phyloP scores from a whole-genome alignment of 2,888 invertebrate genomes.

The Dorcus parallelipipedus region DNA sequence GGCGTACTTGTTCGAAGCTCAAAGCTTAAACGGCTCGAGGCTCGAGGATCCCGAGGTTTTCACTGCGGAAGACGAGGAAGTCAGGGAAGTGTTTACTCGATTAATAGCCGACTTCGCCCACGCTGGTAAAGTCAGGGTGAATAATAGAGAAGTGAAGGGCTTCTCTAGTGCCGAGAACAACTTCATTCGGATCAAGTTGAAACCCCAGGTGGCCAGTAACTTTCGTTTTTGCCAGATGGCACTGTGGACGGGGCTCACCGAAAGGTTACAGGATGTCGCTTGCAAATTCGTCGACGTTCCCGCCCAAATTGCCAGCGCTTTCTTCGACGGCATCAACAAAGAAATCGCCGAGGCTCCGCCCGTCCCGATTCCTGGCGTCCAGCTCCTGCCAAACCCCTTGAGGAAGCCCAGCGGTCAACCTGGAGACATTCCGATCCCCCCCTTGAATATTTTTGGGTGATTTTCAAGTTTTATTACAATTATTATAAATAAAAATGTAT shows the following conservation, averaged over 20 bases:
- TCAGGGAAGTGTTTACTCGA: constrained; percentile 63
- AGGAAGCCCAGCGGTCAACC: no score
- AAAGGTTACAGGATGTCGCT: constrained; percentile 54
- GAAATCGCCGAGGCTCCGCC: no score
- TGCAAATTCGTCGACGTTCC: constrained; percentile 45
- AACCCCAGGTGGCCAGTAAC: constrained; percentile 49
- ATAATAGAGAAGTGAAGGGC: constrained; percentile 44
- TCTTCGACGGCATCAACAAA: no score
- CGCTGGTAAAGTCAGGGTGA: constrained; percentile 46
- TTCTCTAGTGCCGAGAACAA: constrained; percentile 49
- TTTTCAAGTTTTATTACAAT: no score
- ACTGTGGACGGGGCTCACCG: constrained; percentile 62
- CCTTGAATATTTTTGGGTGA: no score
- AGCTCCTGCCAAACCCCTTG: no score
- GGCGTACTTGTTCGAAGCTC: constrained; percentile 66
- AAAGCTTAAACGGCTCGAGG: constrained; percentile 58
- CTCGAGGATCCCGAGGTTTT: constrained; percentile 43
- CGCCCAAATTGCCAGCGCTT: no score
- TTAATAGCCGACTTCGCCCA: constrained; percentile 67
- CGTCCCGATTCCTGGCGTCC: no score
- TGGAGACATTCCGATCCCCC: no score
- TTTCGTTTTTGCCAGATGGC: constrained; percentile 67
- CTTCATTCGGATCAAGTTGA: constrained; percentile 55
- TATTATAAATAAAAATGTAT: no score
- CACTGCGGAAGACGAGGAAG: constrained; percentile 58